Percentiles rank a stretch among this genome's conserved stretches.
phyloP scores from a whole-genome alignment of 2,888 invertebrate species.

The Ephialtes manifestator region DNA sequence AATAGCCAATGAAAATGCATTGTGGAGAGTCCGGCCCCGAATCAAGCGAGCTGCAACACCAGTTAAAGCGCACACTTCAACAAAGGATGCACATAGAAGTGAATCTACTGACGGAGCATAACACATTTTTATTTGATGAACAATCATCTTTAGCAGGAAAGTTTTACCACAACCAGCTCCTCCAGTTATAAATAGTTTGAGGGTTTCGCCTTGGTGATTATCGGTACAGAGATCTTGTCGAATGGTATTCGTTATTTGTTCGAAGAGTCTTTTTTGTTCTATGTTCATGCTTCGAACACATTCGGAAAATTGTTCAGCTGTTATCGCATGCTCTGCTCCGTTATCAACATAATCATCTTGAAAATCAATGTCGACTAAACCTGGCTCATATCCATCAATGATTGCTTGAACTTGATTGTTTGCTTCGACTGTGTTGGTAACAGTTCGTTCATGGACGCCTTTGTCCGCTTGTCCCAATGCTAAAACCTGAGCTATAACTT shows the following conservation, averaged over 20 bases:
- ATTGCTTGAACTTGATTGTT: conserved; percentile 33
- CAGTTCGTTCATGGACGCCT: not conserved
- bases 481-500: conserved; percentile 31
- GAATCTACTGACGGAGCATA: conserved; percentile 55
- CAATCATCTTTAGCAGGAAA: conserved; percentile 75
- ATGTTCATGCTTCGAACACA: conserved; percentile 58
- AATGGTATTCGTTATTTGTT: conserved; percentile 49
- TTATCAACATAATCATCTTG: conserved; percentile 23
- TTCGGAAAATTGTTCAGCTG: conserved; percentile 56
- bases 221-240: conserved; percentile 51
- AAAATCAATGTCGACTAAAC: conserved; percentile 25
- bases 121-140: conserved; percentile 74
- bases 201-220: conserved; percentile 40
- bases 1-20: conserved; percentile 62
- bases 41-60: conserved; percentile 77
- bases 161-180: conserved; percentile 71
- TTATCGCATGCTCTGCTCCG: conserved; percentile 47
- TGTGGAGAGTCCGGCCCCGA: conserved; percentile 64
- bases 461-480: conserved; percentile 8
- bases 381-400: conserved; percentile 32
- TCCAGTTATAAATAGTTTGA: conserved; percentile 76
- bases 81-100: conserved; percentile 55
- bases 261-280: conserved; percentile 57
- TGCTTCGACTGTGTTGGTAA: not conserved
- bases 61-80: conserved; percentile 74